Evolutionary conservation across 2,113 vertebrate species (phyloP).

Genomic region (Coregonus clupeaformis): DNA sequence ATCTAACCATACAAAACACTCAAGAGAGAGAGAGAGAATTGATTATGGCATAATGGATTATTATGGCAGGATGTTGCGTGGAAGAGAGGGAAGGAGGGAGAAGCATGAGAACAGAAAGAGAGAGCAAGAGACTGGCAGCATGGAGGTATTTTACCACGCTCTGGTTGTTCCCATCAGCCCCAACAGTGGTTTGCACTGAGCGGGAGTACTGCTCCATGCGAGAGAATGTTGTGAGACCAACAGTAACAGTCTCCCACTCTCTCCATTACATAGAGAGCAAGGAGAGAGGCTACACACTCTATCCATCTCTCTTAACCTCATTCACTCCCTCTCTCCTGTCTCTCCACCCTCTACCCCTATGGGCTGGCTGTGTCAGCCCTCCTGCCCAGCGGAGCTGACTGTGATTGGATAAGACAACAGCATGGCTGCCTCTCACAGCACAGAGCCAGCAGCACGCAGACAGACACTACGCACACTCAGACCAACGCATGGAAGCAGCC

Average conservation of each 20-base stretch:
- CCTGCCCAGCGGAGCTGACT: conserved; percentile 49
- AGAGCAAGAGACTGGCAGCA: conserved; percentile 15
- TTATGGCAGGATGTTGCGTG: not conserved
- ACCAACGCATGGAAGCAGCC: not conserved
- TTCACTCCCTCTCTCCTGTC: no score
- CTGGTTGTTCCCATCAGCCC: not conserved
- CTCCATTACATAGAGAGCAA: no score
- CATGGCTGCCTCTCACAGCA: conserved; percentile 35
- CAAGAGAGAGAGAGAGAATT: not conserved
- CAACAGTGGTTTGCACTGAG: not conserved
- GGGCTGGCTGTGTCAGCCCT: conserved; percentile 37
- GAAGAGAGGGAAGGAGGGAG: not conserved
- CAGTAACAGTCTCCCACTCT: no score
- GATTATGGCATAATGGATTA: no score
- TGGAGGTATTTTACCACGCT: not conserved
- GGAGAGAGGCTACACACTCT: no score
- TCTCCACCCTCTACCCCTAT: not conserved
- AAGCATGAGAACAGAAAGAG: conserved; percentile 10
- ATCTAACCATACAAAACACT: not conserved
- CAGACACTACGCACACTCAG: conserved; percentile 19
- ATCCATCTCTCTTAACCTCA: no score
- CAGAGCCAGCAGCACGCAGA: conserved; percentile 36
- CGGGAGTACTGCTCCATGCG: not conserved
- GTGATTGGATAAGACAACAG: conserved; percentile 56
- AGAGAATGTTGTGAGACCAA: not conserved